These are phyloP conservation scores for Periophthalmus magnuspinnatus DNA, from an alignment of 2,797 vertebrate species.

Conservation along the genomic window DNA sequence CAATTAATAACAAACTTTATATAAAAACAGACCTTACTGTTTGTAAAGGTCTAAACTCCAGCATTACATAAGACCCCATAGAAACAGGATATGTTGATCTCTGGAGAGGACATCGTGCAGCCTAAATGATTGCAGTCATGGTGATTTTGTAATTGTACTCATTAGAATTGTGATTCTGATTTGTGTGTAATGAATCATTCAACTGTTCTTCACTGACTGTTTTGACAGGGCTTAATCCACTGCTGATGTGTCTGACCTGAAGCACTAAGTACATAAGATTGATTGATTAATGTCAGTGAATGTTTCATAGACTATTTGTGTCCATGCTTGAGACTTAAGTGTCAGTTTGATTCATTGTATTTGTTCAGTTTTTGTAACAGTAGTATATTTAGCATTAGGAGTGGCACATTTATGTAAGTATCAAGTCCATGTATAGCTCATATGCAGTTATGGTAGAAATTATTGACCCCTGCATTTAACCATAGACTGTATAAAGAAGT, in stretches of 20 bases:
- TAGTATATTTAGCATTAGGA: neutral
- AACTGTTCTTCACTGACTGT: neutral
- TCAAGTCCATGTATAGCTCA: neutral
- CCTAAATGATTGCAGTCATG: neutral
- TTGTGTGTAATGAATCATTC: neutral
- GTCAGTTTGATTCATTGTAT: conserved; percentile 5
- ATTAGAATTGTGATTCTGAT: neutral
- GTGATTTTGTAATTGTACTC: neutral
- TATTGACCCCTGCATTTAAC: no score
- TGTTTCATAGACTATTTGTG: neutral
- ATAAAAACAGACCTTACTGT: neutral
- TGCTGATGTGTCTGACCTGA: neutral
- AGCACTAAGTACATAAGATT: conserved; percentile 3
- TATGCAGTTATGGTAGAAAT: no score
- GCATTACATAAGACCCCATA: neutral
- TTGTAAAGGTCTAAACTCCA: conserved; percentile 24
- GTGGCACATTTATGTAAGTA: neutral
- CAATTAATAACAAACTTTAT: no score
- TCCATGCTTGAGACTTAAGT: neutral
- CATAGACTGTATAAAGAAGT: no score
- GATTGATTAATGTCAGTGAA: conserved; percentile 1
- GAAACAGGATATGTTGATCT: neutral
- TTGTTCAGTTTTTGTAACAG: neutral
- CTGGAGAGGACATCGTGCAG: neutral
- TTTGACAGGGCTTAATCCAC: neutral